These are phyloP conservation scores for Listronotus bonariensis DNA, from an alignment of 1,140 invertebrate genomes.

Conservation along the genomic window DNA sequence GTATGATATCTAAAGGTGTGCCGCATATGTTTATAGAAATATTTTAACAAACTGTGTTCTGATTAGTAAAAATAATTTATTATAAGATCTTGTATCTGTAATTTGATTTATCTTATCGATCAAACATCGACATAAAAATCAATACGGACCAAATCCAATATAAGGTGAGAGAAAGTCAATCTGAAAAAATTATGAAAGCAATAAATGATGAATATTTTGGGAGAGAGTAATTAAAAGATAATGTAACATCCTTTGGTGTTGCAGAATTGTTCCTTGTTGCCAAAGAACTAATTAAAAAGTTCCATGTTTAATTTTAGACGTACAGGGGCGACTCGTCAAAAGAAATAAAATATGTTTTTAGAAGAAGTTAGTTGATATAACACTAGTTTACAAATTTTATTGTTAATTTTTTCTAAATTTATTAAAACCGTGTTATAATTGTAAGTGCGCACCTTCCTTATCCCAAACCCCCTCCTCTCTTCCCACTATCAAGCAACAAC, in stretches of 20 bases:
- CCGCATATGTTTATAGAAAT: neutral
- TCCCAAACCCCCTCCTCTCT: no score
- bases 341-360: no score
- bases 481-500: no score
- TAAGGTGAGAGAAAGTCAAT: constrained; percentile 8
- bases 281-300: constrained; percentile 6
- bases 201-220: constrained; percentile 2
- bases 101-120: constrained; percentile 3
- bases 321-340: no score
- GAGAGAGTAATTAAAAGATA: constrained; percentile 5
- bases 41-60: neutral
- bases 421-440: no score
- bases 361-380: no score
- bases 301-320: neutral
- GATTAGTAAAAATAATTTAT: constrained; percentile 11
- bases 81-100: neutral
- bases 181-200: neutral
- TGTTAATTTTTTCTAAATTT: no score
- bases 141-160: neutral
- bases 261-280: neutral
- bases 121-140: constrained; percentile 5
- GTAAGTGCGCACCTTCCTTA: no score
- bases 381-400: no score
- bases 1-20: neutral
- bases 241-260: constrained; percentile 7